Evolutionary conservation across 2,888 invertebrate species (phyloP), one percentile per base, ranked within the genome.

Genomic region (Cerastis rubricosa): DNA sequence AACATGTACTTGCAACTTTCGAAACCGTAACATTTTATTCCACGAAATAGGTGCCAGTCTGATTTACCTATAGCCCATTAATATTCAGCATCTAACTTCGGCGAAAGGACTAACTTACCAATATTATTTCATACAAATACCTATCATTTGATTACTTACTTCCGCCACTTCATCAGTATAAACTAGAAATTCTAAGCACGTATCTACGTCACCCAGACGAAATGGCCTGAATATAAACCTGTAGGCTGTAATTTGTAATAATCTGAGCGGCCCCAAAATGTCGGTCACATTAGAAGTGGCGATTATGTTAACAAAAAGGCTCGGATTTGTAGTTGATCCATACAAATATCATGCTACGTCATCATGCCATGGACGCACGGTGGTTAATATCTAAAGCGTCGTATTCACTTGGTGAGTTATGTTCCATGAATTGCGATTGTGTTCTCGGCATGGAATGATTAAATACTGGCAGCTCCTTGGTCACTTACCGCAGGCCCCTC

Each of bases 281-380:
- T 68, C 71, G 67, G 71, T 61, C 63, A 73, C 63, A 75, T 75
- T 70, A 76, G 69, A 35, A 76, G 66, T 71, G 73, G 54, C 51
- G 74, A 74, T 72, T 71, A 51, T 57, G 74, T 9, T 68, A 70
- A 78, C 78, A 76, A 78, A 75, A 64, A 49, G 35, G 43, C 19
- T 57, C 35, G 67, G 25, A 57, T 64, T 45, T 57, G 67, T 72
- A 65, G 49, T 65, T 65, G 43, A 78, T 79, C 25, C 49, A 65
- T 45, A 65, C 43, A 64, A 35, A 80, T 73, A 40, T 78, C 51
- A 63, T 17, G 63, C 47, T 54, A 19, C 49, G 51, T 80, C 54
- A 68, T 68, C 35, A 35, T 65, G 57, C 29, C 22, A 54, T 72
- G 25, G 29, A 59, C 19, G 59, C 47, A 43, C 64, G 25, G 61